These are phyloP conservation scores for Prolemur simus DNA, from an alignment of 2,113 vertebrate genomes.

Conservation along the genomic window DNA sequence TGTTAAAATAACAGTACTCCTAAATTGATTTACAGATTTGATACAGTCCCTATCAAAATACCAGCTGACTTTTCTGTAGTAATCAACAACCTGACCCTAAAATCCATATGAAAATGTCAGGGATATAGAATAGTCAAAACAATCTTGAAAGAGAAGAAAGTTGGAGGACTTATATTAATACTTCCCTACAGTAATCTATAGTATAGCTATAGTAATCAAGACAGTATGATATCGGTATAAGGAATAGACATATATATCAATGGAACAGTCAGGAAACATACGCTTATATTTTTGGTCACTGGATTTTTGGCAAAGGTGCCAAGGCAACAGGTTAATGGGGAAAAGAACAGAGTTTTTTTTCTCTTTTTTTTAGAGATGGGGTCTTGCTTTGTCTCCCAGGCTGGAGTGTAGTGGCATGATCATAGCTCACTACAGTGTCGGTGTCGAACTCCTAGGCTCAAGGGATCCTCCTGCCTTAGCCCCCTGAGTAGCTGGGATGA, in stretches of 20 bases:
- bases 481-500: too few species aligned
- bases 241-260: neutral
- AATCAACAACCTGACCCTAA: neutral
- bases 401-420: too few species aligned
- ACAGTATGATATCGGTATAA: neutral
- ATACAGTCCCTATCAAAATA: neutral
- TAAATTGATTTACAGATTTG: slow-evolving; percentile 1
- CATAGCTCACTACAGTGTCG: too few species aligned
- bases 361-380: too few species aligned
- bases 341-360: neutral
- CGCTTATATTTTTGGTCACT: neutral
- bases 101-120: too few species aligned
- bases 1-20: neutral
- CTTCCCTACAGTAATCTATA: neutral
- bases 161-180: neutral
- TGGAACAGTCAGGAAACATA: neutral
- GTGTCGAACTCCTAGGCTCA: too few species aligned
- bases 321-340: neutral
- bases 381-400: too few species aligned
- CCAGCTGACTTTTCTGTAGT: neutral
- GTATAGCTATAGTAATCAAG: neutral
- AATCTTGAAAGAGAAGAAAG: neutral
- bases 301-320: neutral
- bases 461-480: too few species aligned
- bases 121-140: neutral